Percentiles rank a stretch among this genome's conserved stretches.
phyloP scores from a whole-genome alignment of 2,888 invertebrate genomes.

The Hypsopygia costalis region DNA sequence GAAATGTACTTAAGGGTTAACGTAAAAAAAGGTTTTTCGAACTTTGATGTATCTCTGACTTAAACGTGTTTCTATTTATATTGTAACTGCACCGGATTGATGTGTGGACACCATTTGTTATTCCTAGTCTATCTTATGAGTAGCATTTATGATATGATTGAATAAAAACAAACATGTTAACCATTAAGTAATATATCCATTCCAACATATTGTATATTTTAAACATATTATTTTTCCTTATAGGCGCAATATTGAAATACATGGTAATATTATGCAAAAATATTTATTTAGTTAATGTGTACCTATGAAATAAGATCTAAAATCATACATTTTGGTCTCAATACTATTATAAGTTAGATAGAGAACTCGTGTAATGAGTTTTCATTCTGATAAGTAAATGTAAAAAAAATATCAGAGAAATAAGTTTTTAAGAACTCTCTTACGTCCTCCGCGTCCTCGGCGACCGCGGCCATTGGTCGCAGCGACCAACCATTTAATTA shows the following conservation, averaged over 20 bases:
- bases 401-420: too few relatives aligned
- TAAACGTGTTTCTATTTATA: constrained; percentile 12
- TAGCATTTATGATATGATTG: constrained; percentile 33
- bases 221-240: constrained; percentile 7
- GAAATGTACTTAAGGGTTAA: too few relatives aligned
- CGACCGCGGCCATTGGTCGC: too few relatives aligned
- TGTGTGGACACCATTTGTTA: constrained; percentile 40
- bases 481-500: too few relatives aligned
- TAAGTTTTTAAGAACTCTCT: too few relatives aligned
- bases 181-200: constrained; percentile 24
- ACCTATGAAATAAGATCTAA: neutral
- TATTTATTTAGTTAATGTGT: too few relatives aligned
- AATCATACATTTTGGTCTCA: neutral
- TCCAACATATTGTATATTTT: constrained; percentile 21
- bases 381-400: too few relatives aligned
- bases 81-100: constrained; percentile 33
- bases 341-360: too few relatives aligned
- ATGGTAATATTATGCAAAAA: too few relatives aligned
- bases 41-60: constrained; percentile 12
- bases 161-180: constrained; percentile 21
- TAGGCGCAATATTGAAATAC: too few relatives aligned
- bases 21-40: constrained; percentile 6
- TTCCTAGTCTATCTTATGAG: constrained; percentile 40
- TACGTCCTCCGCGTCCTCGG: too few relatives aligned
- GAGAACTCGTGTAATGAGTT: too few relatives aligned